Evolutionary conservation across 2,888 invertebrate species (phyloP).

Genomic region (Hemicrepidius hirtus): DNA sequence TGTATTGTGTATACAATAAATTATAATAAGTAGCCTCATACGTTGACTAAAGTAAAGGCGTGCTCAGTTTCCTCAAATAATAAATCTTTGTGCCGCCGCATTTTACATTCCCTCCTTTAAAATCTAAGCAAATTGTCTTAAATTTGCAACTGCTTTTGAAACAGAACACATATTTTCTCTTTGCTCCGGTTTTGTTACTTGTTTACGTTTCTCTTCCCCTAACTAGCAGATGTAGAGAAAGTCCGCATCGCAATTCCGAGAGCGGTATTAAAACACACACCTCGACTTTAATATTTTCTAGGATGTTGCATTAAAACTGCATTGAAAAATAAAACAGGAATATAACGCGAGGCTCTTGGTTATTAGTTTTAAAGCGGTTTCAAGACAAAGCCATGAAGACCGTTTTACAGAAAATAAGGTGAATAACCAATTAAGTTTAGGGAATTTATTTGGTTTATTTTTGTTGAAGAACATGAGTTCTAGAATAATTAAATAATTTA

Average conservation of each 20-base stretch:
- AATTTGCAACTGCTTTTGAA: conserved; percentile 15
- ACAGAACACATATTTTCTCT: conserved; percentile 2
- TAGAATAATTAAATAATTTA: too few relatives aligned
- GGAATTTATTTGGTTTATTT: not conserved
- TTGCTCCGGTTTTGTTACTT: not conserved
- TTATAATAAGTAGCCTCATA: too few relatives aligned
- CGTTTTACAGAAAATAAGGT: conserved; percentile 16
- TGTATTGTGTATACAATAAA: too few relatives aligned
- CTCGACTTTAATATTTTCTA: conserved; percentile 35
- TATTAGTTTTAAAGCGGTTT: conserved; percentile 24
- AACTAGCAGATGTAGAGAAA: conserved; percentile 3
- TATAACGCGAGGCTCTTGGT: conserved; percentile 29
- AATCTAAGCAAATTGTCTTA: conserved; percentile 35
- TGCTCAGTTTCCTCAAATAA: too few relatives aligned
- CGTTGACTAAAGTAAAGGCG: too few relatives aligned
- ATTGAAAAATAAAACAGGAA: conserved; percentile 35
- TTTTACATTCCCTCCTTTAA: conserved; percentile 13
- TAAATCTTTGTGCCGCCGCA: conserved; percentile 22
- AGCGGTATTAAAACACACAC: conserved; percentile 29
- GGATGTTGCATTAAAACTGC: conserved; percentile 36
- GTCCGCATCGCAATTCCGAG: conserved; percentile 22
- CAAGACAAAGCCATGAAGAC: conserved; percentile 18
- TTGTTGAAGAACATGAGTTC: too few relatives aligned
- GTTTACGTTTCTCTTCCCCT: not conserved
- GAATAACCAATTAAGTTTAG: conserved; percentile 8